Percentiles rank a stretch among this genome's conserved stretches.
phyloP scores from a whole-genome alignment of 2,797 vertebrate genomes.

The Poeciliopsis infans region DNA sequence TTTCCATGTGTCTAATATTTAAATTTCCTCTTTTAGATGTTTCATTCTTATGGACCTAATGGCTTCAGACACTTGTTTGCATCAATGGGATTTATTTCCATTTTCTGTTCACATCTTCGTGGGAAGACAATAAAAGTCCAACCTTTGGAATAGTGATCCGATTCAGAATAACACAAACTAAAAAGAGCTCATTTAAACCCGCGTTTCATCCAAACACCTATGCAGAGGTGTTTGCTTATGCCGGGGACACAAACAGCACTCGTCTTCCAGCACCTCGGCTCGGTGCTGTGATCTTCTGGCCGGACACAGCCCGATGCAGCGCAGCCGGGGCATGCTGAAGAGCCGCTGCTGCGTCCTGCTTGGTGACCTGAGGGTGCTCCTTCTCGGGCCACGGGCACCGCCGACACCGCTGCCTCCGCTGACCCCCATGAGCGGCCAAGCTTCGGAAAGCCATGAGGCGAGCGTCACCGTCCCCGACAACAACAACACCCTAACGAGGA shows the following conservation, averaged over 20 bases:
- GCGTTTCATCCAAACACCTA: conserved; percentile 41
- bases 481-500: conserved; percentile 84
- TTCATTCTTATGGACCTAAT: conserved; percentile 66
- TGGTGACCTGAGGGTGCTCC: conserved; percentile 96
- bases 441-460: conserved; percentile 69
- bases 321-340: conserved; percentile 94
- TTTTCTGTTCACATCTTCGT: conserved; percentile 54
- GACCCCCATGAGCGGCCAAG: conserved; percentile 88
- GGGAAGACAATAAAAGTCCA: conserved; percentile 52
- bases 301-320: conserved; percentile 87
- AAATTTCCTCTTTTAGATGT: conserved; percentile 60
- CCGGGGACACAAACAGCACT: conserved; percentile 81
- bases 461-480: conserved; percentile 80
- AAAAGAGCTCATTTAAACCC: conserved; percentile 26
- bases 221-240: conserved; percentile 59
- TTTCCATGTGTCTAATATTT: conserved; percentile 65
- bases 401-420: conserved; percentile 79
- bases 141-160: conserved; percentile 14
- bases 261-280: conserved; percentile 79
- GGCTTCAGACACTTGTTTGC: conserved; percentile 84
- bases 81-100: conserved; percentile 64
- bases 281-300: conserved; percentile 81
- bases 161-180: conserved; percentile 16
- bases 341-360: conserved; percentile 97
- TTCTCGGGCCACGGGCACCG: conserved; percentile 87